These are phyloP conservation scores for Microtus agrestis DNA, from an alignment of 2,797 vertebrate genomes.

Conservation along the genomic window DNA sequence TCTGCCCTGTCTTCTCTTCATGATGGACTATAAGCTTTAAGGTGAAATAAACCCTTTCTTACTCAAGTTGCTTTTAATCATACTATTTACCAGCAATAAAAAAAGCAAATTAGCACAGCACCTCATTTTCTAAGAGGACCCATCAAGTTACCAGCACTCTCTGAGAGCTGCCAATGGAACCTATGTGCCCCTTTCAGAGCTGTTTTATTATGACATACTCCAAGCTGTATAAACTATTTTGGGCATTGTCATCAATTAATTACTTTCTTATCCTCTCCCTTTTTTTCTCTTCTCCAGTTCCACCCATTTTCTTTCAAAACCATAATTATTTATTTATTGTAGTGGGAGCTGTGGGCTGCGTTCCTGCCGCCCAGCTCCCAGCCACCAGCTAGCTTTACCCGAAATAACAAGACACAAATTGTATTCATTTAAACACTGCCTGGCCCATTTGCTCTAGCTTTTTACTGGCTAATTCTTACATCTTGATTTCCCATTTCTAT, in stretches of 20 bases:
- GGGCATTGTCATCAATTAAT: not conserved
- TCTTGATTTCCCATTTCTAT: too few relatives aligned
- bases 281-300: not conserved
- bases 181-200: not conserved
- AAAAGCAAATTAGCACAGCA: not conserved
- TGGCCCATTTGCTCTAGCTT: too few relatives aligned
- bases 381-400: too few relatives aligned
- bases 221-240: not conserved
- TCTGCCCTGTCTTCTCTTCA: not conserved
- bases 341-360: too few relatives aligned
- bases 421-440: too few relatives aligned
- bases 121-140: not conserved
- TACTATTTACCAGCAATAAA: not conserved
- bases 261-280: not conserved
- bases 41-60: not conserved
- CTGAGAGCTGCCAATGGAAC: not conserved
- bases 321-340: not conserved
- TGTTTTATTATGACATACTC: not conserved
- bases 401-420: too few relatives aligned
- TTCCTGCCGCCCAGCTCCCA: too few relatives aligned
- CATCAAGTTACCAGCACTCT: not conserved
- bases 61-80: too few relatives aligned
- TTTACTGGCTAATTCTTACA: too few relatives aligned
- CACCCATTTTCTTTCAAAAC: not conserved
- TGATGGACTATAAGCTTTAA: not conserved